Conservation (phyloP, 2,888 invertebrate species). For the Phyllotreta cruciferae region DNA sequence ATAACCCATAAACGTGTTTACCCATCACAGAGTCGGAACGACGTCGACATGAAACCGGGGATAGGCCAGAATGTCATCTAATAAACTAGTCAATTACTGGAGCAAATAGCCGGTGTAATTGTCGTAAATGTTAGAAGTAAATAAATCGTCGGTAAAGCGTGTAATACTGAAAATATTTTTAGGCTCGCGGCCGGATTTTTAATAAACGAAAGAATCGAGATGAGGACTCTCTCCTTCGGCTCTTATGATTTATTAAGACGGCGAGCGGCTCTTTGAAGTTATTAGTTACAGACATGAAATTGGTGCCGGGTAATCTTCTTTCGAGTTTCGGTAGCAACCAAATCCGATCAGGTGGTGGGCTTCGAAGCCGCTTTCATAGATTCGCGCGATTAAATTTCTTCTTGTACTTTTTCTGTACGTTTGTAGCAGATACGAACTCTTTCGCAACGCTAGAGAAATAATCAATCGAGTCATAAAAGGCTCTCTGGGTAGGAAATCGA, state of each 20-base stretch:
- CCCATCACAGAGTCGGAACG: constrained; percentile 7
- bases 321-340: constrained; percentile 12
- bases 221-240: neutral
- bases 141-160: neutral
- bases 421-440: too few species aligned
- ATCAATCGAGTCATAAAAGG: too few species aligned
- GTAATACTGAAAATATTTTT: constrained; percentile 11
- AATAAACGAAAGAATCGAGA: neutral
- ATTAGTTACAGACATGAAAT: constrained; percentile 18
- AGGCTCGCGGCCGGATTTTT: neutral
- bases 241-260: constrained; percentile 7
- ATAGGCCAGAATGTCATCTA: constrained; percentile 11
- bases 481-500: too few species aligned
- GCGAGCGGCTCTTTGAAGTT: neutral
- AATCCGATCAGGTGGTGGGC: constrained; percentile 11
- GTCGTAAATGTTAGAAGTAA: constrained; percentile 4
- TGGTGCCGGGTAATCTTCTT: constrained; percentile 9
- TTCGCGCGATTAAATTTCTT: neutral
- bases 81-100: constrained; percentile 28
- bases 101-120: constrained; percentile 29
- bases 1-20: constrained; percentile 19
- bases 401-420: too few species aligned
- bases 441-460: too few species aligned
- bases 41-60: constrained; percentile 4
- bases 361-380: neutral